A percentile compares a stretch with the other conserved stretches of the same genome.
phyloP scores from a whole-genome alignment of 2,113 vertebrate genomes.

The Meleagris gallopavo region DNA sequence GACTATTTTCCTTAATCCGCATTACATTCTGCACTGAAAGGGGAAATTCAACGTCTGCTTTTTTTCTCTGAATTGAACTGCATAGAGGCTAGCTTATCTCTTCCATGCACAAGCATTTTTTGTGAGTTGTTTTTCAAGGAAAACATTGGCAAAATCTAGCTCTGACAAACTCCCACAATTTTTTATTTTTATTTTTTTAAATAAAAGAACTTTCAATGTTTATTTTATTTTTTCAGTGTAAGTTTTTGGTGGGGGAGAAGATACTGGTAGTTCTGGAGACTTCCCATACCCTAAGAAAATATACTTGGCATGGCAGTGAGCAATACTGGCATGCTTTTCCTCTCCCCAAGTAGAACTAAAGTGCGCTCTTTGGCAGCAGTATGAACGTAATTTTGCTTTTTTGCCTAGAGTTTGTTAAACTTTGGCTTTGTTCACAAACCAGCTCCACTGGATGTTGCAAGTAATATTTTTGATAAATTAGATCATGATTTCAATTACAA shows the following conservation, averaged over 20 bases:
- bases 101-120: not conserved
- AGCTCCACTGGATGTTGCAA: not conserved
- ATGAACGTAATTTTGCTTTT: not conserved
- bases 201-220: not conserved
- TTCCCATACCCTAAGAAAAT: not conserved
- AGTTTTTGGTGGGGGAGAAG: not conserved
- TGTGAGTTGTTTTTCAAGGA: not conserved
- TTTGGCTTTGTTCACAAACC: slow-evolving; percentile 37
- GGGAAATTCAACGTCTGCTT: not conserved
- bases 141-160: not conserved
- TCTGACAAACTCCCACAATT: not conserved
- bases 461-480: slow-evolving; percentile 12
- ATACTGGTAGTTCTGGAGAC: not conserved
- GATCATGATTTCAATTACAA: not conserved
- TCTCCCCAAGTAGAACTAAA: slow-evolving; percentile 35
- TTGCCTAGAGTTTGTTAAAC: slow-evolving; percentile 20
- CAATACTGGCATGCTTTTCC: not conserved
- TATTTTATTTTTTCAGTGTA: not conserved
- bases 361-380: not conserved
- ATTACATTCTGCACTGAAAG: not conserved
- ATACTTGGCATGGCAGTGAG: not conserved
- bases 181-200: not conserved
- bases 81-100: not conserved
- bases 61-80: not conserved
- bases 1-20: not conserved